These are phyloP conservation scores for Molossus molossus DNA, from an alignment of 2,797 vertebrate genomes.

Conservation along the genomic window DNA sequence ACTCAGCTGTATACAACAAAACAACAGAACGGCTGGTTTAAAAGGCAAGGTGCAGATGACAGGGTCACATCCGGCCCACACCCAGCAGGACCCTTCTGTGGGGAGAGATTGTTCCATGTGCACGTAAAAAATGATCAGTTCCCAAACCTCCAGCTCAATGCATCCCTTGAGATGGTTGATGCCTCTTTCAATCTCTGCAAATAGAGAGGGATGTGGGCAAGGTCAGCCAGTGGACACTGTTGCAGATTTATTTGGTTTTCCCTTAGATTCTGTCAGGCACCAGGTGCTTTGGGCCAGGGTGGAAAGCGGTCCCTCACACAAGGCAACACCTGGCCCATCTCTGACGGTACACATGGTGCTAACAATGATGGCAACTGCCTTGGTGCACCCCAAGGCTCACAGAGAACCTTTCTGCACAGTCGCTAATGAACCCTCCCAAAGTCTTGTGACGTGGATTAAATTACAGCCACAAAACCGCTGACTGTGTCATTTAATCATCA, in stretches of 20 bases:
- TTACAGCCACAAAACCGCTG: fast-evolving
- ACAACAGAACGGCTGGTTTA: fast-evolving
- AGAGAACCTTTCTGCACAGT: fast-evolving
- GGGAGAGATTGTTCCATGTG: neutral
- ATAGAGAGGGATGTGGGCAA: fast-evolving
- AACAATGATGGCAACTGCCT: fast-evolving
- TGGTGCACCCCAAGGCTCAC: fast-evolving
- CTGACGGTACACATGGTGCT: fast-evolving
- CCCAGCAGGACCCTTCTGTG: fast-evolving
- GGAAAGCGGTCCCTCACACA: fast-evolving
- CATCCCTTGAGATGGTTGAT: neutral
- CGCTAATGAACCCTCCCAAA: fast-evolving
- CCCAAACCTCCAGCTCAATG: fast-evolving
- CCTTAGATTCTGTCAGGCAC: neutral
- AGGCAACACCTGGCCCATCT: fast-evolving
- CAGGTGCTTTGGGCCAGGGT: neutral
- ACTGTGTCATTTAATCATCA: fast-evolving
- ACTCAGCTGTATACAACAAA: fast-evolving
- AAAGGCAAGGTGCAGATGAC: fast-evolving
- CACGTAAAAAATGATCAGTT: fast-evolving
- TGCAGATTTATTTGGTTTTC: fast-evolving
- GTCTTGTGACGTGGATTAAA: fast-evolving
- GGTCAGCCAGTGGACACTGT: too few species aligned
- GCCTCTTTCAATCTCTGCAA: neutral
- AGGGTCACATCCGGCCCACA: fast-evolving